Conservation (phyloP, 1,140 invertebrate genomes). For the Calliopsis andreniformis region DNA sequence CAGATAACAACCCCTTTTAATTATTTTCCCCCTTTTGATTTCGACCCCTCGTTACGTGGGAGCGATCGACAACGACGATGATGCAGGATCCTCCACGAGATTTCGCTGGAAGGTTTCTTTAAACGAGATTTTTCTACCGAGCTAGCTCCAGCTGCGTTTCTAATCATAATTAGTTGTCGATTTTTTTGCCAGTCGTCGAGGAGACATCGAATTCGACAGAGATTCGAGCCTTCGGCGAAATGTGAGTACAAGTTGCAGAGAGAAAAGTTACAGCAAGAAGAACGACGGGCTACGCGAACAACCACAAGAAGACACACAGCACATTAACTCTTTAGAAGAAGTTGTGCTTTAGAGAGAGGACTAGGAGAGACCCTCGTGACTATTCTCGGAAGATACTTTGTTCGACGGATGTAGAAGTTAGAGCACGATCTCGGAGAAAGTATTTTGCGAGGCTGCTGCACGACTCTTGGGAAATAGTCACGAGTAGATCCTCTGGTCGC, state of each 20-base stretch:
- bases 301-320: conserved; percentile 54
- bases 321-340: conserved; percentile 53
- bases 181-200: conserved; percentile 34
- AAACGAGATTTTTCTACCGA: not conserved
- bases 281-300: conserved; percentile 31
- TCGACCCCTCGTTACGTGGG: conserved; percentile 24
- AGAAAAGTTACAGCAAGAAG: conserved; percentile 49
- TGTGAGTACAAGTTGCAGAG: conserved; percentile 67
- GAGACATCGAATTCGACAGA: conserved; percentile 37
- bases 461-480: conserved; percentile 45
- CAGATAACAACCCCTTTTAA: conserved; percentile 39
- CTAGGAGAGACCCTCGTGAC: conserved; percentile 41
- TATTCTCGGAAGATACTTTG: conserved; percentile 38
- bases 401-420: conserved; percentile 1
- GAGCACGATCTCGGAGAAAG: conserved; percentile 40
- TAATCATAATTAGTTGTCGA: conserved; percentile 20
- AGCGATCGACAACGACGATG: conserved; percentile 28
- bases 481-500: conserved; percentile 19
- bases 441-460: conserved; percentile 55
- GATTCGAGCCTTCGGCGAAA: conserved; percentile 74
- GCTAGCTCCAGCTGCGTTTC: not conserved
- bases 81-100: not conserved
- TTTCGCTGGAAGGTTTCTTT: not conserved
- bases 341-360: conserved; percentile 58
- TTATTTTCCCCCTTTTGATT: conserved; percentile 38